Base-by-base conservation (phyloP, 2,113 vertebrate species). In the Morphnarchus princeps region DNA sequence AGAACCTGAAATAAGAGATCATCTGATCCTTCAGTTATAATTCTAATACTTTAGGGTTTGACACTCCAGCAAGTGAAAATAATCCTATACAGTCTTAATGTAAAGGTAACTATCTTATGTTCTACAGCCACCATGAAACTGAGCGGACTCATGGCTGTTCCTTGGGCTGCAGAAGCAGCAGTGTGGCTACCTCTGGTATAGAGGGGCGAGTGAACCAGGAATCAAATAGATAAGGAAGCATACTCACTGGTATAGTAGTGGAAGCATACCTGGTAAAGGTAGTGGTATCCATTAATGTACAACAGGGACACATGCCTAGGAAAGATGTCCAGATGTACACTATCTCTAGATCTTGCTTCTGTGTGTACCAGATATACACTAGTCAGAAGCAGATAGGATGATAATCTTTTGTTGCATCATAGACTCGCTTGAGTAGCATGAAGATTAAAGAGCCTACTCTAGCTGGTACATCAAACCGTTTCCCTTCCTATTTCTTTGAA, bases 401-500 rank as follows among this genome's bases (percentile, higher is more conserved):
- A 49, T 93, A 86, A 69, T 82, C 21, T 85, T 94, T 65, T 94
- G 87, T 94, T 76, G 62, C 54, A 96, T 67, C 49, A 24, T 14
- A 57, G 87, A 32, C 17, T 93, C 16, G 13, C 34, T 86, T 80
- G 89, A 71, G n/a, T 94, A 82, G 61, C 36, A 10, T 61, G 81
- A 87, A 91, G 89, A 95, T 96, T 79, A 97, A 97, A 96, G 89
- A 91, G 38, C 28, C 34, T 93, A 22, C 34, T 93, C 43, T 72
- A 89, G 66, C 57, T 94, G 49, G 38, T 87, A 61, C 43, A 89
- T 90, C 73, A 96, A 96, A 91, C 94, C 40, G 57, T 90, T 97
- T 95, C 80, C 83, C 59, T 94, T 96, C 57, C 58, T 20, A 31
- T 62, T 90, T 93, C 90, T 96, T 96, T 97, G 93, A 97, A 96